Base-by-base conservation (phyloP, 2,113 vertebrate genomes). In the Edolisoma coerulescens region DNA sequence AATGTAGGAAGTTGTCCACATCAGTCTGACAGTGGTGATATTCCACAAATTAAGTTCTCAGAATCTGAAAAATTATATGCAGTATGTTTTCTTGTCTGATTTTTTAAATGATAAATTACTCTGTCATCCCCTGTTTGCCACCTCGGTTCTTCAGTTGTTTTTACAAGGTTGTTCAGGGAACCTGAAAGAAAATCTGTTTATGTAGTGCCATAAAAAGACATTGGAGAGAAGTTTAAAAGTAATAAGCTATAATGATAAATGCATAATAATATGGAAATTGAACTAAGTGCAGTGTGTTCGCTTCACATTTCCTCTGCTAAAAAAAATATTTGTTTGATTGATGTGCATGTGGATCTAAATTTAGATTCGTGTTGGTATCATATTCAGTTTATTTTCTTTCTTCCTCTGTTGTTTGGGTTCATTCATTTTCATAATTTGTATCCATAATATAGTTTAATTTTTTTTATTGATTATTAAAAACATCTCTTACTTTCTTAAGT, bases 181-280 rank as follows among this genome's bases (percentile, higher is more conserved):
- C 86, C 26, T 27, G 79, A 60, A 81, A 68, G 53, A 74, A 87
- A 80, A 91, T 89, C 65, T 82, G 56, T 89, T 92, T 95, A 75
- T 89, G 11, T 52, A 68, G 52, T 68, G 49, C 63, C 56, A 54
- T 87, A 74, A 87, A 81, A 69, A 92, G 86, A 85, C 2, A 4
- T 47, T 17, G 76, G 82, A 92, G 56, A 86, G 64, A 68, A 71
- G 75, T 75, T 91, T 70, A 41, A 82, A 65, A 89, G 33, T 93
- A 91, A 80, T 87, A 95, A 80, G 47, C 65, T 87, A 9, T 92
- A 90, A 94, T 84, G 88, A 87, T 90, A 96, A 93, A 95, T 89
- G 61, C 16, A 16, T 84, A 76, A 82, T 73, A 83, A 39, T 70
- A 76, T 71, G 50, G 86, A 92, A 94, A 65, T 71, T 47, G 77